Base-by-base conservation (phyloP, 2,797 vertebrate species). In the Cuculus canorus region DNA sequence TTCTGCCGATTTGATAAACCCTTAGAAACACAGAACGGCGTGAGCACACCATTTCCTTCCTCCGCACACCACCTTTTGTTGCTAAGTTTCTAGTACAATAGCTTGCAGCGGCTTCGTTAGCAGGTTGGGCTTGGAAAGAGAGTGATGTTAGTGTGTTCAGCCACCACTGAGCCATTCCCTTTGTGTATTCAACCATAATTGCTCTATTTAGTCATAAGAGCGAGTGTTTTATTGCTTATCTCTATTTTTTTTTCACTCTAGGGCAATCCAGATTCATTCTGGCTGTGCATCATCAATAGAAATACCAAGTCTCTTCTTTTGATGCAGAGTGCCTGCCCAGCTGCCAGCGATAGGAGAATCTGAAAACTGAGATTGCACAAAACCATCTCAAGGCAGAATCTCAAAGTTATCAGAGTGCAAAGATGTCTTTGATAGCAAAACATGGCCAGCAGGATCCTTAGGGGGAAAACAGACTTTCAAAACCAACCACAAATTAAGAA, bases 11-110 rank as follows among this genome's bases (percentile, higher is more conserved):
- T 66, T 39, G 87, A 96, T 87, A 94, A 96, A 85, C 68, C 84
- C 60, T 88, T 35, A 52, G 75, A 65, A 94, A 85, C 32, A 61
- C 81, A 48, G 33, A 72, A 66, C 86, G 89, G 89, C 87, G 66
- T 68, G 41, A 94, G 84, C 27, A 59, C 82, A 64, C 63, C 75
- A 1, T 77, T 95, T 94, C 92, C 96, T 95, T 95, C 92, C 93
- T 94, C 86, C 60, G 11, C 75, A 45, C 72, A 21, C 83, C 84
- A 66, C 68, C 84, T 86, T 94, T 93, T 94, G 91, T 88, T 89
- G 86, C 71, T 19, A 19, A 65, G 81, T 17, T 80, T 2, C 63
- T 56, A 1, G 41, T 13, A 86, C 90, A 93, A 85, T 69, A 69
- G 83, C 86, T 53, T 21, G 43, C 43, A 30, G 22, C 1, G 4